Percentiles rank a stretch among this genome's conserved stretches.
These are phyloP conservation scores for Pomatorhinus ruficollis DNA, from an alignment of 2,113 vertebrate genomes.

Conservation along the genomic window DNA sequence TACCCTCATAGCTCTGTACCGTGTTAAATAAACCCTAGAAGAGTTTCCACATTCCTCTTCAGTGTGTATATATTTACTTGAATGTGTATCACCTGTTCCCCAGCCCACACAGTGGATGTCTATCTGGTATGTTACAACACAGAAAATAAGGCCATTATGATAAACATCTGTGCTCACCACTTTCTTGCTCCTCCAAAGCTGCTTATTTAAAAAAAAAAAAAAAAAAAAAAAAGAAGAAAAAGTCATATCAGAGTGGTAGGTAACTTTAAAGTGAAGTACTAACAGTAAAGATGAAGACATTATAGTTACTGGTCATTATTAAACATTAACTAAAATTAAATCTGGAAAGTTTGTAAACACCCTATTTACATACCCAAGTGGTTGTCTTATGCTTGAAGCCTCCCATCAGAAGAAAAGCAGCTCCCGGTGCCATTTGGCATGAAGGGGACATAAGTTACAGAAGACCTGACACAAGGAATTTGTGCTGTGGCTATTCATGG, in stretches of 20 bases:
- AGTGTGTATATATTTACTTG: slow-evolving; percentile 10
- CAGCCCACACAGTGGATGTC: background rate
- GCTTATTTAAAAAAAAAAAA: background rate
- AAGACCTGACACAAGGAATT: slow-evolving; percentile 6
- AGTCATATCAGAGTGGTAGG: background rate
- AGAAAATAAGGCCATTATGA: background rate
- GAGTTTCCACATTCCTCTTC: slow-evolving; percentile 32
- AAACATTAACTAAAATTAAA: background rate
- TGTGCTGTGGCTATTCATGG: background rate
- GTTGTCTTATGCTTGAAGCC: background rate
- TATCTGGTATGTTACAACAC: background rate
- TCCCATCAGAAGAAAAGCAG: background rate
- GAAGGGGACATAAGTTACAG: background rate
- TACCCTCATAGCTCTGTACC: background rate
- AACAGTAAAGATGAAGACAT: background rate
- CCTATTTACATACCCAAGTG: background rate
- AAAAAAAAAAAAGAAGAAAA: background rate
- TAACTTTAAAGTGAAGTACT: background rate
- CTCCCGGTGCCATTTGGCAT: background rate
- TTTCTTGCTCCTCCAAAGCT: background rate
- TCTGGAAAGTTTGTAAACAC: background rate
- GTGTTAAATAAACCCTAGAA: slow-evolving; percentile 9
- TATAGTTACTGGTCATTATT: background rate
- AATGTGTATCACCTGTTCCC: background rate
- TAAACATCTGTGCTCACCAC: background rate